A percentile compares a stretch with the other conserved stretches of the same genome.
These are phyloP conservation scores for Metallyticus violacea DNA, from an alignment of 2,888 invertebrate genomes.

Conservation along the genomic window DNA sequence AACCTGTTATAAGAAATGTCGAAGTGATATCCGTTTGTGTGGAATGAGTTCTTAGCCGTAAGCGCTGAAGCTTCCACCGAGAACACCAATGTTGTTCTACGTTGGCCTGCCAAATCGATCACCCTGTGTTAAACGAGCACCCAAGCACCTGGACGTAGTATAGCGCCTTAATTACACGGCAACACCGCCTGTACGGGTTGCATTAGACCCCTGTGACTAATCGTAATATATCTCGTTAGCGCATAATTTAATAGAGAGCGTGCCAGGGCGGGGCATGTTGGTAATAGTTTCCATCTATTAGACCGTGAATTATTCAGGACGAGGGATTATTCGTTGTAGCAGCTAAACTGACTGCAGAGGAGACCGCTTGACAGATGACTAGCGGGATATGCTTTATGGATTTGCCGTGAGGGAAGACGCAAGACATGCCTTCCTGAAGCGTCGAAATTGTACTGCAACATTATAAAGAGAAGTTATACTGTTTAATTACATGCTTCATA, in stretches of 20 bases:
- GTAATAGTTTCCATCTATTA: conserved; percentile 4
- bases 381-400: neutral
- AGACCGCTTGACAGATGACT: neutral
- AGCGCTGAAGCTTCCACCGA: too few species aligned
- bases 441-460: too few species aligned
- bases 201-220: neutral
- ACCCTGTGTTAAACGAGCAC: neutral
- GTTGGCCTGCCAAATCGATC: too few species aligned
- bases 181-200: neutral
- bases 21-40: too few species aligned
- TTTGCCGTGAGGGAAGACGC: too few species aligned
- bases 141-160: neutral
- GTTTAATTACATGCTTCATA: too few species aligned
- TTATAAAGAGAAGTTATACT: too few species aligned
- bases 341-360: neutral
- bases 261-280: neutral
- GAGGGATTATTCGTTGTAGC: neutral
- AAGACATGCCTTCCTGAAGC: neutral
- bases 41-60: too few species aligned
- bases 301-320: neutral
- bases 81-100: too few species aligned
- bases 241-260: neutral
- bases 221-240: neutral
- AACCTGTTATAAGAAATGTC: too few species aligned
- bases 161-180: neutral